Conservation (phyloP, 2,113 vertebrate species). For the Desmodus rotundus region DNA sequence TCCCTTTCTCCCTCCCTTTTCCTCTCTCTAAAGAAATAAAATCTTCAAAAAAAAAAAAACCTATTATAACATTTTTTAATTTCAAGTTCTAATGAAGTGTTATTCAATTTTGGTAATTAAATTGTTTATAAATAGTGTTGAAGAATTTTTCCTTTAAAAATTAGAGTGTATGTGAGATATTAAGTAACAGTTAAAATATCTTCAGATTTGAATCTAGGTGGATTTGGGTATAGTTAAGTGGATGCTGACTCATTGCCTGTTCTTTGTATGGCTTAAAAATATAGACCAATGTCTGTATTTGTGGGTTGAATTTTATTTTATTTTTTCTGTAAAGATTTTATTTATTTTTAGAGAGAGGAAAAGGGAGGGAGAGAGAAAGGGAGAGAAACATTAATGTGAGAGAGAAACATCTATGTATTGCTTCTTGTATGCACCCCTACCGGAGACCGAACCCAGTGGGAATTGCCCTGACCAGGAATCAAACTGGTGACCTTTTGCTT, state of each 20-base stretch:
- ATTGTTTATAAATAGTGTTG: not conserved
- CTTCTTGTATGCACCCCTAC: too few species aligned
- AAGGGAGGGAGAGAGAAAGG: too few species aligned
- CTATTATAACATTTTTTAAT: not conserved
- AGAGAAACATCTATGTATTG: too few species aligned
- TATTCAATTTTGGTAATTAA: not conserved
- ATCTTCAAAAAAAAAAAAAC: not conserved
- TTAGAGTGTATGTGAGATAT: not conserved
- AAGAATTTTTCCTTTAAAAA: not conserved
- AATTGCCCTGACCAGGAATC: too few species aligned
- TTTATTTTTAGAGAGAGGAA: too few species aligned
- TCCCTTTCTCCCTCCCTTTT: too few species aligned
- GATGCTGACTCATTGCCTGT: not conserved
- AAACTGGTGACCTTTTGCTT: too few species aligned
- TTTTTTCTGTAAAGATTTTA: too few species aligned
- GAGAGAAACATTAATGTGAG: too few species aligned
- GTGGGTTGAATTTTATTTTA: not conserved
- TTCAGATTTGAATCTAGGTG: constrained; percentile 21
- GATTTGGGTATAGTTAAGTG: not conserved
- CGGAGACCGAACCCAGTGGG: too few species aligned
- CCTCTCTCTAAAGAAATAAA: too few species aligned
- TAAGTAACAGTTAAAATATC: constrained; percentile 1
- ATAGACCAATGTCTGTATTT: not conserved
- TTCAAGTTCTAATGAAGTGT: not conserved
- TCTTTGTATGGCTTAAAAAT: not conserved